Evolutionary conservation across 2,888 invertebrate genomes (phyloP).

Genomic region (Oscheius onirici): DNA sequence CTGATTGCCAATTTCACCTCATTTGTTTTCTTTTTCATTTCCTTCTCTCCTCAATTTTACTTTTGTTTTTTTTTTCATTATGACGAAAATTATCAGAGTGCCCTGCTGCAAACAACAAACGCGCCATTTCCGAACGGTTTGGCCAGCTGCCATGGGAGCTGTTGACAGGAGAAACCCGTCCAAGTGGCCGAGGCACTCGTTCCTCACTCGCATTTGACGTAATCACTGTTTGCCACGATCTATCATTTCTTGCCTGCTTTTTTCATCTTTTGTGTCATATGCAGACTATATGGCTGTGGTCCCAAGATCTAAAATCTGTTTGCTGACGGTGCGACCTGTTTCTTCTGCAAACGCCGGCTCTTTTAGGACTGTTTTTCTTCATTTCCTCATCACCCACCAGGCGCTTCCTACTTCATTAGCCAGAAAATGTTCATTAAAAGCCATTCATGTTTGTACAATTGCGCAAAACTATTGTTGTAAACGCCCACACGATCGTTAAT

Average conservation of each 20-base stretch:
- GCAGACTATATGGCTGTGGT: neutral
- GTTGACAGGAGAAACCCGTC: constrained; percentile 2
- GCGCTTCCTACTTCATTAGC: neutral
- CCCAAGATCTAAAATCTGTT: neutral
- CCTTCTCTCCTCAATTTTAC: too few species aligned
- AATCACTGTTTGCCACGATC: neutral
- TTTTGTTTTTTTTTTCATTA: too few species aligned
- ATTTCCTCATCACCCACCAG: neutral
- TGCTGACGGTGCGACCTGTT: neutral
- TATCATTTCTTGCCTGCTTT: too few species aligned
- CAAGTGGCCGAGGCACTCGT: neutral
- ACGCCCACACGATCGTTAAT: neutral
- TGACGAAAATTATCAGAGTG: too few species aligned
- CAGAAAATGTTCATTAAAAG: too few species aligned
- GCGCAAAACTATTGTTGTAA: neutral
- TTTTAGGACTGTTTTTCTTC: neutral
- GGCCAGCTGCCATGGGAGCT: constrained; percentile 2
- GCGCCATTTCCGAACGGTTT: neutral
- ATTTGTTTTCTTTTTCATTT: too few species aligned
- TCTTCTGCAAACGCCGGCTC: neutral
- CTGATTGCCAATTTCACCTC: too few species aligned
- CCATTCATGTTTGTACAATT: neutral
- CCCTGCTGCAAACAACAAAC: too few species aligned
- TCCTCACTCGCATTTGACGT: neutral
- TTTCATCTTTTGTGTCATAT: neutral